Conservation (phyloP, 23 tunicate genomes). For the Aplidium turbinatum region DNA sequence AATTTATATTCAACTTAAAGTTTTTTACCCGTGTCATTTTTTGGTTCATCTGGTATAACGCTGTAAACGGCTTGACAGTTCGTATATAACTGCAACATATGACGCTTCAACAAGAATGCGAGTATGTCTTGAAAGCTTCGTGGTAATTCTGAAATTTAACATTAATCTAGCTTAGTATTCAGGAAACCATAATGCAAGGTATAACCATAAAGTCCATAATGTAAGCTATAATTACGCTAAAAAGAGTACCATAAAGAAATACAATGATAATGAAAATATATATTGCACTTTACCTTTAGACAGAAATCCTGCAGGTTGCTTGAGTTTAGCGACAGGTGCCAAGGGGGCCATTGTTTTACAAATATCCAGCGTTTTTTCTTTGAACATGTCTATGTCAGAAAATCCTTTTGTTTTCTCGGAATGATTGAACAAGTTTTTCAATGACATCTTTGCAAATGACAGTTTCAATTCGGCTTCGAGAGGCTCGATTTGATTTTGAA, state of each 20-base stretch:
- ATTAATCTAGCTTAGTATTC: no score
- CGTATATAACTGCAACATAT: constrained; percentile 68
- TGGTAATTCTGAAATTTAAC: constrained; percentile 28
- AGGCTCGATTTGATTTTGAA: background rate
- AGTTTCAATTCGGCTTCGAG: no score
- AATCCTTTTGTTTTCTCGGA: background rate
- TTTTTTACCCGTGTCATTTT: no score
- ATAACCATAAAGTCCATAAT: no score
- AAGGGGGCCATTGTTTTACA: constrained; percentile 7
- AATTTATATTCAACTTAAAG: no score
- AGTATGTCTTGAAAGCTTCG: constrained; percentile 34
- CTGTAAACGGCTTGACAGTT: constrained; percentile 73
- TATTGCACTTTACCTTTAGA: constrained; percentile 22
- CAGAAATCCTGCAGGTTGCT: constrained; percentile 10
- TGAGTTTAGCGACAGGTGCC: constrained; percentile 15
- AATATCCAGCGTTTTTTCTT: constrained; percentile 12
- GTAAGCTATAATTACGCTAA: background rate
- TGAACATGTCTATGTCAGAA: constrained; percentile 23
- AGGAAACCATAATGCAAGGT: no score
- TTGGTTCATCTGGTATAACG: constrained; percentile 3
- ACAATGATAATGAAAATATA: background rate
- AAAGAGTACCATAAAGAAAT: no score
- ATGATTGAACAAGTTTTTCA: no score
- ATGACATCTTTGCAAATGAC: no score
- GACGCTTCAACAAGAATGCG: constrained; percentile 42